Conservation (phyloP, 1,140 invertebrate species). For the Augochlora pura region DNA sequence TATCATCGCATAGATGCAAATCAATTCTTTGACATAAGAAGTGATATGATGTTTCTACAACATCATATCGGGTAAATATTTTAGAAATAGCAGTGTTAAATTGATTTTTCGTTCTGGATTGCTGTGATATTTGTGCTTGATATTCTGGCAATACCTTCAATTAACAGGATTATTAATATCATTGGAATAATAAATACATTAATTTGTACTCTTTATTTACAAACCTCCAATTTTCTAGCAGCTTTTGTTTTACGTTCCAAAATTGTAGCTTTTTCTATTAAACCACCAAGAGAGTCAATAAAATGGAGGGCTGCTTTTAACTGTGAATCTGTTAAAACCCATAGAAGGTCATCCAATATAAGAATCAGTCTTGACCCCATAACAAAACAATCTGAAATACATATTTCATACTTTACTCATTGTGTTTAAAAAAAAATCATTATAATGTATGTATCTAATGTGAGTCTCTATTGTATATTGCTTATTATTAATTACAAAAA, state of each 20-base stretch:
- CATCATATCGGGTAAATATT: constrained; percentile 94
- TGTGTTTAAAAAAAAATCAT: background rate
- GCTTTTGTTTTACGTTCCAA: constrained; percentile 93
- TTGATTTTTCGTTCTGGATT: constrained; percentile 79
- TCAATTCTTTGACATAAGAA: constrained; percentile 96
- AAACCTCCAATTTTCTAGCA: constrained; percentile 92
- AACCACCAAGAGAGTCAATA: constrained; percentile 92
- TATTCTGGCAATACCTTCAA: constrained; percentile 88
- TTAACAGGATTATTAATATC: constrained; percentile 34
- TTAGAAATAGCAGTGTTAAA: constrained; percentile 81
- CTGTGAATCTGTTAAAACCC: constrained; percentile 98
- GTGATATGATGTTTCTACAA: constrained; percentile 98
- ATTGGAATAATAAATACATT: constrained; percentile 17
- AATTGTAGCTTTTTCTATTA: constrained; percentile 92
- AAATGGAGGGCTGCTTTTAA: constrained; percentile 96
- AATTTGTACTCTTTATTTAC: constrained; percentile 32
- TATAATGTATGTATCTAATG: background rate
- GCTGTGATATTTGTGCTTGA: constrained; percentile 87
- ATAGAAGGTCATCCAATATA: constrained; percentile 97
- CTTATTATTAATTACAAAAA: too few relatives aligned
- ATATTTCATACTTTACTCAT: background rate
- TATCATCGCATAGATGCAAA: constrained; percentile 98
- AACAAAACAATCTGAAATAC: constrained; percentile 92
- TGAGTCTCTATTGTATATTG: too few relatives aligned
- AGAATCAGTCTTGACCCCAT: constrained; percentile 95